Conservation (phyloP, 2,888 invertebrate genomes). For the Zele albiditarsus region DNA sequence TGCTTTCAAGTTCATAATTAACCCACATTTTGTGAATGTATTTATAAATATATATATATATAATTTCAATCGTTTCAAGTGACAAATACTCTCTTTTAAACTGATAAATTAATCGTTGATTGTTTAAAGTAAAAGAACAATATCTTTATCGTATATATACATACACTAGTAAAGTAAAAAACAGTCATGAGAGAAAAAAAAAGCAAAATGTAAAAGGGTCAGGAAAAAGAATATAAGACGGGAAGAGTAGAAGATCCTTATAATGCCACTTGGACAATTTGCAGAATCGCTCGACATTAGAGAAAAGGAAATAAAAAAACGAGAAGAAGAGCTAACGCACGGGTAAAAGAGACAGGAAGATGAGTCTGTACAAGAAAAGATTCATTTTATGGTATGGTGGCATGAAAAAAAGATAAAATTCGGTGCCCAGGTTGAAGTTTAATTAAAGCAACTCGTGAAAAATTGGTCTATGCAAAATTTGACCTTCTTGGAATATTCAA, state of each 20-base stretch:
- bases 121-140: neutral
- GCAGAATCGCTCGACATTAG: constrained; percentile 12
- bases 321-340: neutral
- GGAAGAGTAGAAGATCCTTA: constrained; percentile 11
- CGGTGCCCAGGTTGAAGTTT: neutral
- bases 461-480: neutral
- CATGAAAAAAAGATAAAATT: neutral
- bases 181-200: neutral
- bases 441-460: constrained; percentile 2
- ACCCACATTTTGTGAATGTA: neutral
- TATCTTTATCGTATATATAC: neutral
- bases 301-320: constrained; percentile 7
- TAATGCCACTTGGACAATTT: constrained; percentile 24
- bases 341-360: neutral
- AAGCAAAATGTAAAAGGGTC: neutral
- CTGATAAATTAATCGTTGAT: constrained; percentile 1
- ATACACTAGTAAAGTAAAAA: neutral
- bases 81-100: neutral
- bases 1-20: constrained; percentile 1
- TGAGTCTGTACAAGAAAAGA: constrained; percentile 20
- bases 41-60: neutral
- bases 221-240: neutral
- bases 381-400: constrained; percentile 5
- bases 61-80: neutral
- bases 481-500: too few species aligned